Evolutionary conservation across 2,888 invertebrate genomes (phyloP).

Genomic region (Aphelenchoides bicaudatus): DNA sequence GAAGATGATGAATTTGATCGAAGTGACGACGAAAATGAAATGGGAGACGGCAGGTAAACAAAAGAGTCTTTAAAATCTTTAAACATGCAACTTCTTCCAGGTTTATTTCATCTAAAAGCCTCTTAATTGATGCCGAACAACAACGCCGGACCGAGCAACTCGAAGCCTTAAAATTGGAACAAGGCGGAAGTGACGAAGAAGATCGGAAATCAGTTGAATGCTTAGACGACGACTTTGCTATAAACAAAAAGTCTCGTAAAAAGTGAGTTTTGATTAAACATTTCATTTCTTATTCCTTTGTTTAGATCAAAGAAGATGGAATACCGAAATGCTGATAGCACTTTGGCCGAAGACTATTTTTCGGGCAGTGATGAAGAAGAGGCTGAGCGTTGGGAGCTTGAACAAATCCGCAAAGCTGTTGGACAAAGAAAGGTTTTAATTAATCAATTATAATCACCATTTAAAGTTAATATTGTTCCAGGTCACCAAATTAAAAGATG

Average conservation of each 20-base stretch:
- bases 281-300: conserved; percentile 16
- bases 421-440: conserved; percentile 47
- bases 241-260: too few relatives aligned
- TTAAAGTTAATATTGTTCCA: conserved; percentile 27
- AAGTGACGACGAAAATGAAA: conserved; percentile 37
- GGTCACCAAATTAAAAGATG: conserved; percentile 41
- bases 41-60: too few relatives aligned
- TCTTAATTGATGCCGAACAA: conserved; percentile 48
- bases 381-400: conserved; percentile 78
- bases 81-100: conserved; percentile 29
- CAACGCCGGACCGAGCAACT: conserved; percentile 46
- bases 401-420: conserved; percentile 84
- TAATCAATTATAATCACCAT: not conserved
- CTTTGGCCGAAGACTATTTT: too few relatives aligned
- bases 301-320: too few relatives aligned
- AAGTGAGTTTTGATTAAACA: not conserved
- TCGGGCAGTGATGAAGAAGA: conserved; percentile 73
- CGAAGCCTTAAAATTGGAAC: conserved; percentile 47
- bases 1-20: conserved; percentile 68
- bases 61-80: conserved; percentile 19
- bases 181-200: conserved; percentile 33
- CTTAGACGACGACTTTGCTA: conserved; percentile 8
- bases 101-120: conserved; percentile 49
- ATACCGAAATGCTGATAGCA: too few relatives aligned
- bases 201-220: conserved; percentile 3